These are phyloP conservation scores for Eupristina koningsbergeri DNA, from an alignment of 1,140 invertebrate genomes.

Conservation along the genomic window DNA sequence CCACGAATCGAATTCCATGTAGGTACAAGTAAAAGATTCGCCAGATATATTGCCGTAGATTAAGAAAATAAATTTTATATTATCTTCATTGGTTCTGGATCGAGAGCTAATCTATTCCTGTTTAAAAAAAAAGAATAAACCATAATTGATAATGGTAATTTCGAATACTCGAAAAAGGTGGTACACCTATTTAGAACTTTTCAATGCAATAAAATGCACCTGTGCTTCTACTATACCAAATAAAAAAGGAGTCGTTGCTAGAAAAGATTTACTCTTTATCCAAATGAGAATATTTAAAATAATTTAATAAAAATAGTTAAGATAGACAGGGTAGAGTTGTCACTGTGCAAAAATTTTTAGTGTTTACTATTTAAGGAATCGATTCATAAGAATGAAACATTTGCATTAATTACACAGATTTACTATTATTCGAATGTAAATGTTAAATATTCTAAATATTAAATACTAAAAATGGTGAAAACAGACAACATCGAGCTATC, in stretches of 20 bases:
- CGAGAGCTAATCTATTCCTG: not conserved
- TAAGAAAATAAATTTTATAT: not conserved
- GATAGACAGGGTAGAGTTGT: not conserved
- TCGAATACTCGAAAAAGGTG: not conserved
- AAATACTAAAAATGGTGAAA: too few species aligned
- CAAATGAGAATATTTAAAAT: too few species aligned
- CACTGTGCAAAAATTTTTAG: too few species aligned
- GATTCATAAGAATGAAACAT: too few species aligned
- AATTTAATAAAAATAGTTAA: too few species aligned
- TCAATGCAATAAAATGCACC: not conserved
- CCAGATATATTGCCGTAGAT: slow-evolving; percentile 36
- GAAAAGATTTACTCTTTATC: not conserved
- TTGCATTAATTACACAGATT: too few species aligned
- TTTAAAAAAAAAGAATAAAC: not conserved
- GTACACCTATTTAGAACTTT: not conserved
- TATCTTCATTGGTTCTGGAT: not conserved
- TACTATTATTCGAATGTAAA: too few species aligned
- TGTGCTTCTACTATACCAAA: not conserved
- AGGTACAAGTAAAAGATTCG: slow-evolving; percentile 30
- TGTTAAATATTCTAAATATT: too few species aligned
- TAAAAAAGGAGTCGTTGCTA: not conserved
- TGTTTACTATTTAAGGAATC: too few species aligned
- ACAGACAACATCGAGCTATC: too few species aligned
- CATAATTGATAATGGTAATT: not conserved
- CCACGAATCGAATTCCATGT: not conserved